A percentile compares a stretch with the other conserved stretches of the same genome.
phyloP scores from a whole-genome alignment of 2,888 invertebrate genomes.

The Terebella lapidaria region DNA sequence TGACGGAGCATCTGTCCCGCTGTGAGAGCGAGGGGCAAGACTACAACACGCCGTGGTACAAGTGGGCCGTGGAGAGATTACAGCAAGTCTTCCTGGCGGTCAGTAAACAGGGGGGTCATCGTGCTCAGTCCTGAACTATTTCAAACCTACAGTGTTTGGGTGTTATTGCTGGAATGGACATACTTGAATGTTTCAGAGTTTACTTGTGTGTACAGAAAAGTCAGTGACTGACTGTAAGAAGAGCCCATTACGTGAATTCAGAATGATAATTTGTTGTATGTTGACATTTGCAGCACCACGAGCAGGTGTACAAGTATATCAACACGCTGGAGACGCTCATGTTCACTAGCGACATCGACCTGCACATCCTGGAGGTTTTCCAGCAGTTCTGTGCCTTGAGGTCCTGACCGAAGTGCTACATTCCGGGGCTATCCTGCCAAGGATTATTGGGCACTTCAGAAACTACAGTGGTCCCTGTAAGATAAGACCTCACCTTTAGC shows the following conservation, averaged over 20 bases:
- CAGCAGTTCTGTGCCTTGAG: constrained; percentile 92
- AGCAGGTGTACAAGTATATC: constrained; percentile 95
- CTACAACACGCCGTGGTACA: constrained; percentile 92
- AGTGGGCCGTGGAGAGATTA: constrained; percentile 88
- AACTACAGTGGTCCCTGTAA: no score
- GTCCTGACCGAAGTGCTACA: constrained; percentile 47
- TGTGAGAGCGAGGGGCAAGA: constrained; percentile 90
- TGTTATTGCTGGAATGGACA: no score
- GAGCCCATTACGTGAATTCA: no score
- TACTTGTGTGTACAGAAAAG: no score
- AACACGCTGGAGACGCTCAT: constrained; percentile 89
- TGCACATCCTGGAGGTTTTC: constrained; percentile 92
- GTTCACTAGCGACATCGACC: constrained; percentile 93
- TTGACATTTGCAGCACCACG: constrained; percentile 87
- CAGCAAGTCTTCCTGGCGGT: constrained; percentile 92
- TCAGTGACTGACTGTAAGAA: no score
- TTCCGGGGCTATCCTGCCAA: background rate
- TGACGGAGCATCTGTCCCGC: constrained; percentile 89
- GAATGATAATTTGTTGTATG: no score
- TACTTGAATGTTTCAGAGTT: no score
- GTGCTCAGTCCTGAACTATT: no score
- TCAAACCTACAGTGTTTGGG: no score
- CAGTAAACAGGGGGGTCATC: constrained; percentile 51
- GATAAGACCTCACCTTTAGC: no score
- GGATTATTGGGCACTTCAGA: no score